A percentile compares a stretch with the other conserved stretches of the same genome.
Evolutionary conservation across 2,113 vertebrate genomes (phyloP).

Genomic region (Mungos mungo): DNA sequence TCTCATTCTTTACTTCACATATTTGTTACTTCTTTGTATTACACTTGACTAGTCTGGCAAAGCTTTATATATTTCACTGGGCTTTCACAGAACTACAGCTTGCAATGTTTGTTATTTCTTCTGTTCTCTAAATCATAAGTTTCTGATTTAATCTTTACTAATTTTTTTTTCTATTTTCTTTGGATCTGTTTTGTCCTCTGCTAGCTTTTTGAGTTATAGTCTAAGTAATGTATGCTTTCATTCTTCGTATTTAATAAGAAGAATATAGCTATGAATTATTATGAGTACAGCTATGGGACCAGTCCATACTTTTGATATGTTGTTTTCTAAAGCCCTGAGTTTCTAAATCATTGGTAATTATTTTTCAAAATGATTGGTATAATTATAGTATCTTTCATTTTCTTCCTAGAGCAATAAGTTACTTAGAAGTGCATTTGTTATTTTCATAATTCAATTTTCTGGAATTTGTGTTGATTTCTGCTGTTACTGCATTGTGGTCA

Average conservation of each 20-base stretch:
- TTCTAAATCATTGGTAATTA: conserved; percentile 26
- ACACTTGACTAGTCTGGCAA: neutral
- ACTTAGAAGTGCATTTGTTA: neutral
- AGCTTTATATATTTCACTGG: neutral
- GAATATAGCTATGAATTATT: neutral
- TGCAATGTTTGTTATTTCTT: neutral
- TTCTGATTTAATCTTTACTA: conserved; percentile 53
- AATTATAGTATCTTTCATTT: neutral
- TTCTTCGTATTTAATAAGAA: conserved; percentile 10
- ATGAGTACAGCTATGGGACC: neutral
- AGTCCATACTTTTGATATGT: conserved; percentile 9
- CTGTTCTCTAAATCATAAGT: conserved; percentile 11
- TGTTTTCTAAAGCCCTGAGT: neutral
- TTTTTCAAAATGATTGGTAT: conserved; percentile 32
- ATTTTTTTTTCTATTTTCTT: conserved; percentile 40
- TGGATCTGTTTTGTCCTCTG: neutral
- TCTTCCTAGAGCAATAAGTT: neutral
- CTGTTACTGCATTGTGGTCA: neutral
- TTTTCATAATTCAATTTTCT: conserved; percentile 7
- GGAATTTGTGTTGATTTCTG: neutral
- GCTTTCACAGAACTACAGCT: neutral
- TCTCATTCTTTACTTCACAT: neutral
- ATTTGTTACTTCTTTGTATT: conserved; percentile 4
- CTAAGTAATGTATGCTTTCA: conserved; percentile 9
- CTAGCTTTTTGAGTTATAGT: conserved; percentile 11